Evolutionary conservation across 2,113 vertebrate species (phyloP).

Genomic region (Hucho hucho): DNA sequence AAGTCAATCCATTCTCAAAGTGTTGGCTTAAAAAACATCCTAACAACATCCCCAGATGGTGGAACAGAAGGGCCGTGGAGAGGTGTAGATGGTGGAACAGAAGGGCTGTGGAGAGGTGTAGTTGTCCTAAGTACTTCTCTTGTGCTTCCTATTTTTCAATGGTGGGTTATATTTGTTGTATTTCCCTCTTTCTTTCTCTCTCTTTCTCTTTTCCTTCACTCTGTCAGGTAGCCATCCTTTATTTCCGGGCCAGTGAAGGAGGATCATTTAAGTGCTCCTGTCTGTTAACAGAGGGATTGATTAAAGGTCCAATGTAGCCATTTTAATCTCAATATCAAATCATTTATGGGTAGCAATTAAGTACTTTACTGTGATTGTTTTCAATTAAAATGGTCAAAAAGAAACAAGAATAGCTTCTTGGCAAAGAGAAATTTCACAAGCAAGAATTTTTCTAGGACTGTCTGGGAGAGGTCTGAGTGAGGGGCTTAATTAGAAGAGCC

Average conservation of each 20-base stretch:
- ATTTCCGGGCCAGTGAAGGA: conserved; percentile 37
- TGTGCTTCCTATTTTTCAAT: conserved; percentile 25
- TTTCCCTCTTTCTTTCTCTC: neutral
- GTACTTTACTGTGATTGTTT: too few species aligned
- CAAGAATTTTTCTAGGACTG: too few species aligned
- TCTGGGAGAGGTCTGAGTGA: too few species aligned
- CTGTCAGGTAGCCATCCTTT: conserved; percentile 38
- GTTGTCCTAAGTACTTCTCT: conserved; percentile 15
- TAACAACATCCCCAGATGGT: conserved; percentile 6
- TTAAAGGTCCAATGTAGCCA: conserved; percentile 32
- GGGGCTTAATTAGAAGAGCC: too few species aligned
- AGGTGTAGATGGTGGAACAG: conserved; percentile 43
- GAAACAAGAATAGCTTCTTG: too few species aligned
- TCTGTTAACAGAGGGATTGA: conserved; percentile 43
- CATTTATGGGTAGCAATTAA: too few species aligned
- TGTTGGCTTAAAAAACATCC: conserved; percentile 14
- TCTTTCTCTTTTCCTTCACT: neutral
- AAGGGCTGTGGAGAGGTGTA: conserved; percentile 15
- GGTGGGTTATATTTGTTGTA: conserved; percentile 4
- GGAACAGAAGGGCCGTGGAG: neutral
- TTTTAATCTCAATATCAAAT: too few species aligned
- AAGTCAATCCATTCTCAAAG: conserved; percentile 4
- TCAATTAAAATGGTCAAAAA: too few species aligned
- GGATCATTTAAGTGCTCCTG: conserved; percentile 39
- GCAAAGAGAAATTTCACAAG: too few species aligned